A percentile compares a stretch with the other conserved stretches of the same genome.
These are phyloP conservation scores for Scrobipalpa costella DNA, from an alignment of 2,888 invertebrate genomes.

Conservation along the genomic window DNA sequence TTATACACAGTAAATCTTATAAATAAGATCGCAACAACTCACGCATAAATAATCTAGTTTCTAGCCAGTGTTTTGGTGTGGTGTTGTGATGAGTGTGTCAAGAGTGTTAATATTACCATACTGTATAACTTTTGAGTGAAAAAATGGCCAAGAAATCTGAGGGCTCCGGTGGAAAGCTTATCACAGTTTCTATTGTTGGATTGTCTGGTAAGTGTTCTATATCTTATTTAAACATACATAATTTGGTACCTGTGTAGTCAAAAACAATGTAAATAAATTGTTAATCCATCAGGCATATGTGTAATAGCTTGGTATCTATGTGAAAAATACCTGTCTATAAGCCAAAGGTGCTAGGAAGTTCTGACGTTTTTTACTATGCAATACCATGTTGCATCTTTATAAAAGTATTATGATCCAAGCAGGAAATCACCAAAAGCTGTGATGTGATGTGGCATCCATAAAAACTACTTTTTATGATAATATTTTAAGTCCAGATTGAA, in stretches of 20 bases:
- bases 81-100: slow-evolving; percentile 70
- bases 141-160: slow-evolving; percentile 90
- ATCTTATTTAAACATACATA: not conserved
- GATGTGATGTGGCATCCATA: too few species aligned
- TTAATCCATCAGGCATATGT: too few species aligned
- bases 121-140: slow-evolving; percentile 55
- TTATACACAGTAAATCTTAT: not conserved
- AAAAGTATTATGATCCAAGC: too few species aligned
- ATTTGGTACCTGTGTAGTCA: not conserved
- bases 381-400: too few species aligned
- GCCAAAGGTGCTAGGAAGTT: too few species aligned
- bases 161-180: slow-evolving; percentile 82
- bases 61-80: slow-evolving; percentile 40
- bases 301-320: too few species aligned
- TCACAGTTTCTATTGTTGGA: slow-evolving; percentile 95
- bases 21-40: not conserved
- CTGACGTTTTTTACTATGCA: too few species aligned
- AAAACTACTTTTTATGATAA: too few species aligned
- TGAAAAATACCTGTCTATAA: too few species aligned
- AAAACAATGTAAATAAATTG: too few species aligned
- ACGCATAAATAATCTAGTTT: slow-evolving; percentile 32
- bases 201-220: slow-evolving; percentile 83
- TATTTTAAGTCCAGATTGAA: too few species aligned
- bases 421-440: too few species aligned
- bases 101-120: slow-evolving; percentile 37